Conservation (phyloP, 2,797 vertebrate genomes). For the Enteromius anoplus region DNA sequence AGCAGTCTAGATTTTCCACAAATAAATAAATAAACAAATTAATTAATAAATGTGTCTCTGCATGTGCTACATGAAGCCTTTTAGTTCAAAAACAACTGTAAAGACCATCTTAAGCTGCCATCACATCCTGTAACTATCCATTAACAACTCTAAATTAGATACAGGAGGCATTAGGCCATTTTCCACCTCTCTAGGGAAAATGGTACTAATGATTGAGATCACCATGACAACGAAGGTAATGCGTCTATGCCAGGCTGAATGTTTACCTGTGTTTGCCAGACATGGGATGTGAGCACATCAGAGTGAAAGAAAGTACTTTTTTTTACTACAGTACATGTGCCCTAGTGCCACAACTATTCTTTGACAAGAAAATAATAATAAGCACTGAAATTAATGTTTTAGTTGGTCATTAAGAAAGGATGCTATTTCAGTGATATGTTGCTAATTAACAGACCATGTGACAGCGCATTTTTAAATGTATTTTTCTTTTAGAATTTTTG, state of each 20-base stretch:
- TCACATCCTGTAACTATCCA: conserved; percentile 47
- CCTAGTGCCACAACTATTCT: background rate
- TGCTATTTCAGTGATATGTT: conserved; percentile 4
- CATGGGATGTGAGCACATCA: background rate
- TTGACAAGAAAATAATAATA: background rate
- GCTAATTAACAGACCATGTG: background rate
- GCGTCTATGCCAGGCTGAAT: conserved; percentile 40
- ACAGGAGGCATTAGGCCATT: conserved; percentile 51
- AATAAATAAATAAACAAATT: background rate
- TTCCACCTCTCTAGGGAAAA: conserved; percentile 51
- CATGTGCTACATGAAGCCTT: conserved; percentile 35
- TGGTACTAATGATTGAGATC: conserved; percentile 48
- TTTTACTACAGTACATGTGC: background rate
- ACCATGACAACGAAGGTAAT: conserved; percentile 49
- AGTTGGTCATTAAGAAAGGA: background rate
- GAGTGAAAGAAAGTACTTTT: conserved; percentile 3
- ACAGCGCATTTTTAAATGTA: no score
- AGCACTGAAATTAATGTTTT: background rate
- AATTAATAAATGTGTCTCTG: conserved; percentile 11
- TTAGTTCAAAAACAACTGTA: conserved; percentile 45
- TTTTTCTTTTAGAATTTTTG: background rate
- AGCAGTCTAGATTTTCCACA: background rate
- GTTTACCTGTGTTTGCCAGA: conserved; percentile 40
- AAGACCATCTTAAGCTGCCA: conserved; percentile 37
- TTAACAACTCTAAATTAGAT: conserved; percentile 53